Evolutionary conservation across 2,113 vertebrate genomes (phyloP).

Genomic region (Astur gentilis): DNA sequence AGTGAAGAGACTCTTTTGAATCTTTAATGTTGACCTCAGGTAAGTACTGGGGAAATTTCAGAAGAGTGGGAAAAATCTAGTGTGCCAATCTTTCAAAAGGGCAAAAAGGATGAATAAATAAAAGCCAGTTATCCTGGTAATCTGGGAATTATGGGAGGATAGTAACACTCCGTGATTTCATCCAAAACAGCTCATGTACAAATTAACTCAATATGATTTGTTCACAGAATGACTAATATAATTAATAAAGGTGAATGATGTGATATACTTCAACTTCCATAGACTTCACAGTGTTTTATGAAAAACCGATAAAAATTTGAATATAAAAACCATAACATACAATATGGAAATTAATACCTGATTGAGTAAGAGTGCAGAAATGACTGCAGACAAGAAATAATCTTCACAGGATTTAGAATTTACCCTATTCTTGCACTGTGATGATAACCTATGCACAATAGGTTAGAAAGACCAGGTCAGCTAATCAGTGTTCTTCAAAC

Average conservation of each 20-base stretch:
- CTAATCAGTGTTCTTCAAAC: neutral
- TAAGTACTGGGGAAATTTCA: conserved; percentile 8
- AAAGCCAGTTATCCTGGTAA: neutral
- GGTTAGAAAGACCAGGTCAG: neutral
- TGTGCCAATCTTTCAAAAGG: neutral
- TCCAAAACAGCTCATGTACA: neutral
- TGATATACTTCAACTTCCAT: neutral
- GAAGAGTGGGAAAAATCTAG: neutral
- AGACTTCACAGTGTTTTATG: neutral
- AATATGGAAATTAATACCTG: neutral
- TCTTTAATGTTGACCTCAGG: conserved; percentile 20
- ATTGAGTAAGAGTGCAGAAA: neutral
- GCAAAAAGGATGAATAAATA: neutral
- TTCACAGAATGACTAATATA: neutral
- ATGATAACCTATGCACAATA: neutral
- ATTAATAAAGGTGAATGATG: neutral
- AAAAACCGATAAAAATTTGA: neutral
- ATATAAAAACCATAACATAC: neutral
- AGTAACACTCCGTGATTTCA: neutral
- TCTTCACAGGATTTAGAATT: neutral
- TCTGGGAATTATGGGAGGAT: neutral
- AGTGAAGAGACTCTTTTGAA: neutral
- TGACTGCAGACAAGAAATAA: neutral
- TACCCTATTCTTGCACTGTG: neutral
- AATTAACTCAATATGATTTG: neutral